A percentile compares a stretch with the other conserved stretches of the same genome.
phyloP scores from a whole-genome alignment of 2,113 vertebrate genomes.

The Corvus moneduloides region DNA sequence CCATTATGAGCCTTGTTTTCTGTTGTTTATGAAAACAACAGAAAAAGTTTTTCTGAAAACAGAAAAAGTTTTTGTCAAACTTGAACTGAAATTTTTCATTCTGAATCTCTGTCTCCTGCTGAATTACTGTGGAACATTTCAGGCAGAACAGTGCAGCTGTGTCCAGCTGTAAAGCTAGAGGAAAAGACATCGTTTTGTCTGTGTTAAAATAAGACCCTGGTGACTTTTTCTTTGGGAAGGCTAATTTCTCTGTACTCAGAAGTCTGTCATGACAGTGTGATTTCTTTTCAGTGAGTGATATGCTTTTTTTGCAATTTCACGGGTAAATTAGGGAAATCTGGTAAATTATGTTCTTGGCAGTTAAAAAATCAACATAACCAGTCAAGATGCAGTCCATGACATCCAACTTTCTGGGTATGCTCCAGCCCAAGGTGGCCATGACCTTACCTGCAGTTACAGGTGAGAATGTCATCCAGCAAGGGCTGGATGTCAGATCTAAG shows the following conservation, averaged over 20 bases:
- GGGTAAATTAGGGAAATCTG: background rate
- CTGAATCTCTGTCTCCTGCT: background rate
- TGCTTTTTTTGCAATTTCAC: background rate
- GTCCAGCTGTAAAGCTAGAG: background rate
- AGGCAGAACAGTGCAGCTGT: background rate
- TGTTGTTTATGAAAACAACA: background rate
- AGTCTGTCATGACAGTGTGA: rapidly evolving
- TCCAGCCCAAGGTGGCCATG: background rate
- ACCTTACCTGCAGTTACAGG: background rate
- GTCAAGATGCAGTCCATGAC: background rate
- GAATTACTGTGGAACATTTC: background rate
- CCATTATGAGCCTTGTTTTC: constrained; percentile 12
- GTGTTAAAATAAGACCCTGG: background rate
- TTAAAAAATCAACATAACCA: background rate
- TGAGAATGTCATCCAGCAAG: background rate
- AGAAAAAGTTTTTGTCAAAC: background rate
- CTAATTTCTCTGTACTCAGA: background rate
- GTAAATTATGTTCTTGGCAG: background rate
- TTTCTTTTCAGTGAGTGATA: background rate
- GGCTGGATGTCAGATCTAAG: background rate
- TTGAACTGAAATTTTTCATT: background rate
- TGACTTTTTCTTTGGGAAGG: background rate
- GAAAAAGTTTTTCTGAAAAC: too few species aligned
- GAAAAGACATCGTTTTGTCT: background rate
- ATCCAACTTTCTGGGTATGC: rapidly evolving